Conservation (phyloP, 2,797 vertebrate genomes). For the Rhinogobio ventralis region DNA sequence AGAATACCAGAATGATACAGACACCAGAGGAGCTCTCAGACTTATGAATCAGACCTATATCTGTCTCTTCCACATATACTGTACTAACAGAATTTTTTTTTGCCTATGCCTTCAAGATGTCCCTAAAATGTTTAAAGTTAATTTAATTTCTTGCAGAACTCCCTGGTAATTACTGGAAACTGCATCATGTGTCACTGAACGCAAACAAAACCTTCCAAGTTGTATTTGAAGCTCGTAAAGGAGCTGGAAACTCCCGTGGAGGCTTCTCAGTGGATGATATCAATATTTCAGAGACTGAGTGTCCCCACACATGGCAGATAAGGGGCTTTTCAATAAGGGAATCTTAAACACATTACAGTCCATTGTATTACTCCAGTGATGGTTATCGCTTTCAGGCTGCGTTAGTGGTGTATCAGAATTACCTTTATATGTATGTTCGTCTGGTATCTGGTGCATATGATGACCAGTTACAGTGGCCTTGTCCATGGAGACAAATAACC, state of each 20-base stretch:
- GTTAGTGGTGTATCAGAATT: constrained; percentile 37
- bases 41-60: constrained; percentile 57
- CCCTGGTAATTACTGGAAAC: constrained; percentile 76
- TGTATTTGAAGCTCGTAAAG: constrained; percentile 80
- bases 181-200: constrained; percentile 77
- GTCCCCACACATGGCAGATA: constrained; percentile 76
- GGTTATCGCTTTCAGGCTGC: constrained; percentile 83
- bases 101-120: neutral
- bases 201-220: constrained; percentile 77
- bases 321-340: constrained; percentile 70
- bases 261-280: constrained; percentile 21
- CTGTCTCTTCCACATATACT: no score
- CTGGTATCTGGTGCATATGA: constrained; percentile 49
- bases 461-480: constrained; percentile 81
- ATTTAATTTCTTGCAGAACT: constrained; percentile 54
- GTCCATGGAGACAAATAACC: constrained; percentile 80
- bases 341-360: constrained; percentile 9
- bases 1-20: constrained; percentile 73
- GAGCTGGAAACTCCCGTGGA: neutral
- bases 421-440: constrained; percentile 61
- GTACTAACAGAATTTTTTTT: no score
- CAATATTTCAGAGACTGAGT: constrained; percentile 47
- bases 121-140: neutral
- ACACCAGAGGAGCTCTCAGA: constrained; percentile 40
- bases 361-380: constrained; percentile 73